Conservation (phyloP, 2,888 invertebrate genomes). For the Tetragonisca angustula region DNA sequence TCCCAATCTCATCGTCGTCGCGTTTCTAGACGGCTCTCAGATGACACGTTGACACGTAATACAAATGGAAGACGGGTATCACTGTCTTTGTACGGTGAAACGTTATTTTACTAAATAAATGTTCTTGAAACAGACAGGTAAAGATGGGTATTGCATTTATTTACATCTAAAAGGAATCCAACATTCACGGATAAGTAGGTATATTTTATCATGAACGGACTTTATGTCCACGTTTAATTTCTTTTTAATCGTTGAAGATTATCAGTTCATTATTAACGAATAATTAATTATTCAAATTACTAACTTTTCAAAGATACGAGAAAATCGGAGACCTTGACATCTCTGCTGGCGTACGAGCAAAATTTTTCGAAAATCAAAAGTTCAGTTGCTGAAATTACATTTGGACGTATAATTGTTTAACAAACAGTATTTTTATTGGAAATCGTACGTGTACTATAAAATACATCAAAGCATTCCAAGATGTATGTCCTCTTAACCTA, state of each 20-base stretch:
- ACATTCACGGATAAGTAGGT: background rate
- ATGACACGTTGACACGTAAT: background rate
- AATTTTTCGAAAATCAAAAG: background rate
- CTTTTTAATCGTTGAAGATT: background rate
- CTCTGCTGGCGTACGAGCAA: background rate
- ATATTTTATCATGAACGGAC: background rate
- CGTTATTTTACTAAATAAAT: background rate
- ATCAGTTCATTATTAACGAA: no score
- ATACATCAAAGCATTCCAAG: background rate
- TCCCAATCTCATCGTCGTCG: constrained; percentile 1
- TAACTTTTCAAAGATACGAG: background rate
- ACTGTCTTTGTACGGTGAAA: background rate
- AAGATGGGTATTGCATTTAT: background rate
- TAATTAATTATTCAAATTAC: background rate
- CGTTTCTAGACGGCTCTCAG: background rate
- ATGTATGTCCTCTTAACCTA: background rate
- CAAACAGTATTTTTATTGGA: no score
- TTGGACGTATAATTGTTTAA: no score
- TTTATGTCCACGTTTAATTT: background rate
- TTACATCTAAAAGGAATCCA: no score
- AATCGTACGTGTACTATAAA: background rate
- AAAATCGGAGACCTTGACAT: background rate
- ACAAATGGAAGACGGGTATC: background rate
- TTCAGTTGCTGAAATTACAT: background rate
- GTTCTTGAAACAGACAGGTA: background rate